Base-by-base conservation (phyloP, 2,888 invertebrate species). In the Xylota sylvarum region DNA sequence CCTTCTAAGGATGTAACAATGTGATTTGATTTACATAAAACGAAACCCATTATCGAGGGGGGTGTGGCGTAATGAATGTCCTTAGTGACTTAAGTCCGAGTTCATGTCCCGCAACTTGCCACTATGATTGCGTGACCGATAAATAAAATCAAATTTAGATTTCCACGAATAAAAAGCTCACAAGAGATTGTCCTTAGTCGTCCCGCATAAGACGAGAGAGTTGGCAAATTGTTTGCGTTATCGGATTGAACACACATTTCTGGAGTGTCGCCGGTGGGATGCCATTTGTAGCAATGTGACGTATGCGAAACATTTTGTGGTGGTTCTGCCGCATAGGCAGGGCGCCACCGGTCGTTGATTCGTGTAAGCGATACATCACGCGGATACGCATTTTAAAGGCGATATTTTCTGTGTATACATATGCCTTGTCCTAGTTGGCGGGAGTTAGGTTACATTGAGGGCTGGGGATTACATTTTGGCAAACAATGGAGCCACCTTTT, bases 111-210 rank as follows among this genome's bases (percentile, higher is more conserved):
- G 27, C 40, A 74, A 56, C 56, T 56, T 58, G 70, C 72, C 52
- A 60, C 60, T 46, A 72, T 70, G 80, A 80, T 85, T 85, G 80
- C 85, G 85, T 85, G 85, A 80, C 76, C 76, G 85, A 80, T 85
- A 85, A 85, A 77, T 85, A 77, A 76, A 85, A 80, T 85, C 65
- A 72, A 81, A 85, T 85, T 85, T 65, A 80, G 85, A 85, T 85
- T 85, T 80, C 37, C 70, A 80, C 60, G 65, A 70, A 43, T 65
- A 80, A 80, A 85, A 67, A 58, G 35, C 46, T 58, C 62, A 9
- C 19, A 56, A 27, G 56, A 64, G 48, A 69, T 64, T 67, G 56
- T 27, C 43, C 43, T 60, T 32, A 64, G 40, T 23, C 9, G 14
- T 7, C 14, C 48, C 27, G 27, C 19, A 73, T 62, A 12, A 37